Evolutionary conservation across 2,797 vertebrate species (phyloP), one percentile per base, ranked within the genome.

Genomic region (Myotis daubentonii): DNA sequence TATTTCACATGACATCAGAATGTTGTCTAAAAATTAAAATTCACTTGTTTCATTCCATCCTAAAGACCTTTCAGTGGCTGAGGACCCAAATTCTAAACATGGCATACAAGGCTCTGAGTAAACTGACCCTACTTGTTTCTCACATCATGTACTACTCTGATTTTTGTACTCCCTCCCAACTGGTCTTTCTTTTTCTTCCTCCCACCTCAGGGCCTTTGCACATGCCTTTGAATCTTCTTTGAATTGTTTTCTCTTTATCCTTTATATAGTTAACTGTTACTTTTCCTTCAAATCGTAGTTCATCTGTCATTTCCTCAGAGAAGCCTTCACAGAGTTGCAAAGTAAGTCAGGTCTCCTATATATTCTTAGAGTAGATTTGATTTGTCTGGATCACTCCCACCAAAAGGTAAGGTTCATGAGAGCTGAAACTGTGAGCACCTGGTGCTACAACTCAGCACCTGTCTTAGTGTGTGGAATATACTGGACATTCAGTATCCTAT

Each of bases 121-220:
- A 44, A 8, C 28, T 10, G 6, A 44, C 11, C 22, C 55, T 28
- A 19, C n/a, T 15, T 74, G 13, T 15, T 28, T 49, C 30, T 65
- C 11, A 20, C 22, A 22, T 1, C 1, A 44, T 47, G 3, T 2
- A 8, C n/a, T 8, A 5, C 23, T 78, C 49, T n/a, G 5, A 8
- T 65, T 57, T 38, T 66, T 17, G 6, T 79, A 25, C 20, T 68
- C 4, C 22, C 17, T 80, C 41, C 23, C n/a, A 71, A 9, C 9
- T 74, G 74, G 20, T 38, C 9, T 87, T 88, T 82, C 62, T 82
- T 82, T 83, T 85, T 51, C 20, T 88, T 72, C 53, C 65, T 94
- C 23, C 44, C 22, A 87, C 5, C 23, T 83, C 41, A 74, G 51
- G 57, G 10, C 51, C 49, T 95, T 65, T 85, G 78, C 70, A 33